phyloP scores from a whole-genome alignment of 2,113 vertebrate genomes.

The Mus spicilegus region DNA sequence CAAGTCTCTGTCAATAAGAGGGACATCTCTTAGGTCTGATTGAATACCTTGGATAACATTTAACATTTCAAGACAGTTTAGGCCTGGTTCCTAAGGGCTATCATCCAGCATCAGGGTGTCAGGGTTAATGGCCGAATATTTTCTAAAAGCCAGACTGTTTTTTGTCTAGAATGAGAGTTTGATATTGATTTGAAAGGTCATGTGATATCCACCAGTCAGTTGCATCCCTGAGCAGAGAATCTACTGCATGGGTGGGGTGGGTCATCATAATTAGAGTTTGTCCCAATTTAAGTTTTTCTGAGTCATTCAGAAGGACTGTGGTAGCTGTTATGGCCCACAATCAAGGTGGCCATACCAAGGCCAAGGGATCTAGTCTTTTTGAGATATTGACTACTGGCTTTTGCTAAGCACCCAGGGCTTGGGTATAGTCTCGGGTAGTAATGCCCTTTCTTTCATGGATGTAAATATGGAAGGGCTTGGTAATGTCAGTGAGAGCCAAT shows the following conservation, averaged over 20 bases:
- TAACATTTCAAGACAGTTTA: background rate
- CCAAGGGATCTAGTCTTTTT: background rate
- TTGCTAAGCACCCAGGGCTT: background rate
- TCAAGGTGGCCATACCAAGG: background rate
- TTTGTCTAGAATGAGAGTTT: background rate
- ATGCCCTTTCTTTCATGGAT: too few relatives aligned
- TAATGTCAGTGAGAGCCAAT: too few relatives aligned
- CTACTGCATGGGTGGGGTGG: background rate
- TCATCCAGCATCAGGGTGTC: background rate
- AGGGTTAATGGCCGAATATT: background rate
- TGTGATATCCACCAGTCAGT: background rate
- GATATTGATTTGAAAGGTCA: background rate
- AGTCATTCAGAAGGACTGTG: background rate
- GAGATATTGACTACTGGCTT: background rate
- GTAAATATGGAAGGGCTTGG: too few relatives aligned
- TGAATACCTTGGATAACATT: background rate
- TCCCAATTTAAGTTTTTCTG: background rate
- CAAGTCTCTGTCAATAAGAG: background rate
- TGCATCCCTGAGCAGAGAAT: background rate
- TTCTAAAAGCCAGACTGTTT: background rate
- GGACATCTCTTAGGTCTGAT: background rate
- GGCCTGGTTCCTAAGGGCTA: background rate
- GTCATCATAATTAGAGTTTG: background rate
- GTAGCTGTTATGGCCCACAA: background rate
- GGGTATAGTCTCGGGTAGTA: too few relatives aligned